These are phyloP conservation scores for Edolisoma coerulescens DNA, from an alignment of 2,113 vertebrate species.

Conservation along the genomic window DNA sequence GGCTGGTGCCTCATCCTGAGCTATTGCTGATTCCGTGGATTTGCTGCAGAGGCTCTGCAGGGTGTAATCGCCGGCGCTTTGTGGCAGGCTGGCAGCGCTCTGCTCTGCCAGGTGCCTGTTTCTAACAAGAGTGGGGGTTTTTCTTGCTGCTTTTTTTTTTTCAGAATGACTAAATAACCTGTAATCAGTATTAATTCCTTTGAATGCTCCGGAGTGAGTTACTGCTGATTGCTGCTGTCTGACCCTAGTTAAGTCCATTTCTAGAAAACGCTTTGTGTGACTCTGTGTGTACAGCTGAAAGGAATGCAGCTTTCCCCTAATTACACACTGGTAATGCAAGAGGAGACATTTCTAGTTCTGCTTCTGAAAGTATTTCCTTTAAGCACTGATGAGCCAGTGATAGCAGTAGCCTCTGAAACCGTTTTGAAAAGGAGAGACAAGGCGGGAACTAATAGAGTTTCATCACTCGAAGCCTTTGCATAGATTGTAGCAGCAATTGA, in stretches of 20 bases:
- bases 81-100: neutral
- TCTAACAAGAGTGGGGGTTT: neutral
- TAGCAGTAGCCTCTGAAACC: constrained; percentile 50
- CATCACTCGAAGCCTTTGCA: constrained; percentile 25
- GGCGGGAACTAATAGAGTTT: constrained; percentile 17
- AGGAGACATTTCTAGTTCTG: constrained; percentile 57
- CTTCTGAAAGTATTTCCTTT: constrained; percentile 57
- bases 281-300: constrained; percentile 33
- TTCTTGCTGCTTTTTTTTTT: neutral
- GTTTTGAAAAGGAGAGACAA: constrained; percentile 3
- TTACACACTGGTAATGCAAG: constrained; percentile 31
- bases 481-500: constrained; percentile 13
- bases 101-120: constrained; percentile 34
- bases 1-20: constrained; percentile 30
- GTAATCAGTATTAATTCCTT: constrained; percentile 19
- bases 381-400: constrained; percentile 27
- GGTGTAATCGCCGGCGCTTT: neutral
- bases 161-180: constrained; percentile 6
- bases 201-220: neutral
- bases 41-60: neutral
- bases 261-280: constrained; percentile 44
- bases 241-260: constrained; percentile 8
- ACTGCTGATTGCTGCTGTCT: constrained; percentile 9
- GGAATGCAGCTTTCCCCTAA: constrained; percentile 55
- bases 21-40: constrained; percentile 25